These are phyloP conservation scores for Ethmia dodecea DNA, from an alignment of 2,888 invertebrate genomes.

Conservation along the genomic window DNA sequence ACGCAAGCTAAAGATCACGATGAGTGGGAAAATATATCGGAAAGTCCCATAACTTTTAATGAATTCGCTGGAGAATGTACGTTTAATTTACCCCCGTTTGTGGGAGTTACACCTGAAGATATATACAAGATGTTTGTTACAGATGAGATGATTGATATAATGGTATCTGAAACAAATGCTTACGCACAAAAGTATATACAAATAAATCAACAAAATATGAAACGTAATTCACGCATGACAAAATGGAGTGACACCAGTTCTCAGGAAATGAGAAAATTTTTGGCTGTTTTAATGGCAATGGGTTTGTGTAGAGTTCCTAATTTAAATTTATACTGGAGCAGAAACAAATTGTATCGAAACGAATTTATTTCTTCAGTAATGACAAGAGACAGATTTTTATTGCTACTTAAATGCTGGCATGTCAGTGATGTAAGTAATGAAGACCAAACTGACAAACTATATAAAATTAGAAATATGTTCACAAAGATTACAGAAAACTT, in stretches of 20 bases:
- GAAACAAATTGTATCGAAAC: constrained; percentile 22
- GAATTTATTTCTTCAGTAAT: constrained; percentile 21
- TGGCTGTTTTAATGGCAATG: constrained; percentile 15
- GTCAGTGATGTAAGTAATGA: constrained; percentile 20
- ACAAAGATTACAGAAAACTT: too few relatives aligned
- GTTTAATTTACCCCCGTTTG: too few relatives aligned
- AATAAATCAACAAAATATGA: not conserved
- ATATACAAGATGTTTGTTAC: constrained; percentile 1
- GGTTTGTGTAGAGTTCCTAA: constrained; percentile 16
- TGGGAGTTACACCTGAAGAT: not conserved
- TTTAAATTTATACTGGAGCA: constrained; percentile 21
- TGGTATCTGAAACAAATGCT: constrained; percentile 11
- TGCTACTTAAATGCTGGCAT: constrained; percentile 27
- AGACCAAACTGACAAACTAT: constrained; percentile 11
- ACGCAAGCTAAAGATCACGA: too few relatives aligned
- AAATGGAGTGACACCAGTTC: constrained; percentile 14
- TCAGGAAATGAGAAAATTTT: constrained; percentile 15
- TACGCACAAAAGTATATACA: constrained; percentile 6
- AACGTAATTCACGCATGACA: constrained; percentile 6
- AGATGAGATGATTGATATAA: constrained; percentile 8
- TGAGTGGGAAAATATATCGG: too few relatives aligned
- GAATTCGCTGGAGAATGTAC: too few relatives aligned
- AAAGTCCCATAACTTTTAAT: too few relatives aligned
- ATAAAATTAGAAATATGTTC: constrained; percentile 17
- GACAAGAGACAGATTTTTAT: constrained; percentile 25